phyloP scores from a whole-genome alignment of 1,140 invertebrate species.

The Aphidius gifuensis region DNA sequence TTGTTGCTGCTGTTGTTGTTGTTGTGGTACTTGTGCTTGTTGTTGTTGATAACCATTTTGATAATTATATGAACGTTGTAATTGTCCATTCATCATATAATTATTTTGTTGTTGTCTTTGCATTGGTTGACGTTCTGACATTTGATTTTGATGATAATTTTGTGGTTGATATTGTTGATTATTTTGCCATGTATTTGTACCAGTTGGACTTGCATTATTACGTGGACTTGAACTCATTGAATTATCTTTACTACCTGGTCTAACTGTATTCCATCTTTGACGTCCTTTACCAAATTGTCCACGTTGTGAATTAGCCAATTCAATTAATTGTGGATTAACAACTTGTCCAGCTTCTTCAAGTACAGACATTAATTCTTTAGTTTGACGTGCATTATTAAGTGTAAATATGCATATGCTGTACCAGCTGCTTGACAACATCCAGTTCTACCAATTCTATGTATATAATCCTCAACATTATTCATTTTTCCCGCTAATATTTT shows the following conservation, averaged over 20 bases:
- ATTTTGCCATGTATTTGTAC: too few species aligned
- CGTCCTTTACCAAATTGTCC: conserved; percentile 51
- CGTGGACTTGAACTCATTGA: conserved; percentile 32
- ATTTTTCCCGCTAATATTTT: conserved; percentile 92
- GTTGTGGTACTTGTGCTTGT: conserved; percentile 24
- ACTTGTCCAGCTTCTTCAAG: too few species aligned
- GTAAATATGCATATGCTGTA: conserved; percentile 97
- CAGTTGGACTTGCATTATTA: conserved; percentile 47
- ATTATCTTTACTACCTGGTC: conserved; percentile 45
- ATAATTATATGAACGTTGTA: conserved; percentile 38
- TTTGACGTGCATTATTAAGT: conserved; percentile 82
- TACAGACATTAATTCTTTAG: too few species aligned
- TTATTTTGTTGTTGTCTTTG: too few species aligned
- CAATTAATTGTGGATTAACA: too few species aligned
- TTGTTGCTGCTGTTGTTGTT: background rate
- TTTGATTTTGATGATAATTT: too few species aligned
- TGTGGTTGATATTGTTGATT: too few species aligned
- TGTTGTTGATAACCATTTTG: conserved; percentile 26
- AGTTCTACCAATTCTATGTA: conserved; percentile 96
- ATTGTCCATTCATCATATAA: conserved; percentile 15
- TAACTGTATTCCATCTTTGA: conserved; percentile 56
- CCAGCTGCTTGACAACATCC: conserved; percentile 90
- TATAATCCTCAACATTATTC: conserved; percentile 98
- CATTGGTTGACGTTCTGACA: too few species aligned
- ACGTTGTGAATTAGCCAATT: too few species aligned